Conservation (phyloP, 2,888 invertebrate species). For the Diaphora mendica region DNA sequence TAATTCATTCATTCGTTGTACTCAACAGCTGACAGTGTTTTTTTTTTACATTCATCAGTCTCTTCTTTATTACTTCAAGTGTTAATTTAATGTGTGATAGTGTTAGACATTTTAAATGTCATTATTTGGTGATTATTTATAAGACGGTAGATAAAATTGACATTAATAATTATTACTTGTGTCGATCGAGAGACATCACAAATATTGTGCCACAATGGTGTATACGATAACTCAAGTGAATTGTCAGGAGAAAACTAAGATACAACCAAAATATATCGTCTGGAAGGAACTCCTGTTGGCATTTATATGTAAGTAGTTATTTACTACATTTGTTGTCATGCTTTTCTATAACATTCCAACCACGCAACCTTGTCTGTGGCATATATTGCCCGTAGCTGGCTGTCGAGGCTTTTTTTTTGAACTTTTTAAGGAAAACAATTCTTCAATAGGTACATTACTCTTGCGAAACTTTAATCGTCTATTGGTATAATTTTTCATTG, state of each 20-base stretch:
- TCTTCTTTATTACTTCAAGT: not conserved
- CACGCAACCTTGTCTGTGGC: too few relatives aligned
- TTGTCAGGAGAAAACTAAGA: slow-evolving; percentile 23
- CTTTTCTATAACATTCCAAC: too few relatives aligned
- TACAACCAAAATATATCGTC: slow-evolving; percentile 41
- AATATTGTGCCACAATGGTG: slow-evolving; percentile 57
- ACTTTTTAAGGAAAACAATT: too few relatives aligned
- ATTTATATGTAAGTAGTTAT: slow-evolving; percentile 59
- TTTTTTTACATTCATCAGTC: not conserved
- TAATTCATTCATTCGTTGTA: not conserved
- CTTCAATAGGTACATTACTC: too few relatives aligned
- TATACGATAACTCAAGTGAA: slow-evolving; percentile 52
- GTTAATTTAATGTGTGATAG: not conserved
- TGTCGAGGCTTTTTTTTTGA: too few relatives aligned
- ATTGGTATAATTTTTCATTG: too few relatives aligned
- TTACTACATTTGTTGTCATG: too few relatives aligned
- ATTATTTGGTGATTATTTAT: not conserved
- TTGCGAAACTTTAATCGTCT: too few relatives aligned
- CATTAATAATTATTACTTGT: not conserved
- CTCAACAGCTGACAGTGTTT: not conserved
- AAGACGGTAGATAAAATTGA: not conserved
- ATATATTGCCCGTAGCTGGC: too few relatives aligned
- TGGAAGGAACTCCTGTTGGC: slow-evolving; percentile 61
- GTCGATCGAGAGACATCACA: not conserved
- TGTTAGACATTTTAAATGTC: not conserved